phyloP scores from a whole-genome alignment of 1,140 invertebrate genomes.

The Eulimnadia texana region DNA sequence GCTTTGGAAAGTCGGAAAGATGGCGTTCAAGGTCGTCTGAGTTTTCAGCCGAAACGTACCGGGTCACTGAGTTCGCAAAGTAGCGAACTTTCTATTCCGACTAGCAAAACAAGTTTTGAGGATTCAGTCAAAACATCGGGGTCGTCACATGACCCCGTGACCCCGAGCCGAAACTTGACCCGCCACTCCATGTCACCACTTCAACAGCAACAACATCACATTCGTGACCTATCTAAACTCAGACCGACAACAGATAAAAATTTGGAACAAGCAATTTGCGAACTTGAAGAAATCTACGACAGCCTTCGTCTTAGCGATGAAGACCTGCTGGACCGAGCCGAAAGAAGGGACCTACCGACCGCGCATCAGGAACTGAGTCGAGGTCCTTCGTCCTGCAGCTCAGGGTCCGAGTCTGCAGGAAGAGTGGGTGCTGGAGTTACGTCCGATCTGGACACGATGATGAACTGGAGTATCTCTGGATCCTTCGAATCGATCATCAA shows the following conservation, averaged over 20 bases:
- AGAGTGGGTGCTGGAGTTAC: slow-evolving; percentile 3
- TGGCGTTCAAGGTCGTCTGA: no score
- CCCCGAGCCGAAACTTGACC: no score
- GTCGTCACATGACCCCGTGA: not conserved
- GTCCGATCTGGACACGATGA: slow-evolving; percentile 20
- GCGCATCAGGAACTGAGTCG: slow-evolving; percentile 23
- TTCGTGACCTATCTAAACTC: slow-evolving; percentile 10
- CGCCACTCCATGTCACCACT: no score
- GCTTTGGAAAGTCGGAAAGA: no score
- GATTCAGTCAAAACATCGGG: slow-evolving; percentile 1
- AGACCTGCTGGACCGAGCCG: slow-evolving; percentile 57
- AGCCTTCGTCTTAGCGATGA: slow-evolving; percentile 39
- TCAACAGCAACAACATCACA: slow-evolving; percentile 7
- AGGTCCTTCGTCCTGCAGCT: not conserved
- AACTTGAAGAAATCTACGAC: slow-evolving; percentile 70
- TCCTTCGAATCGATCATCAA: slow-evolving; percentile 19
- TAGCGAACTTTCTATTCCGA: slow-evolving; percentile 5
- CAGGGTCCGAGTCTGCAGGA: slow-evolving; percentile 3
- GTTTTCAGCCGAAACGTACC: no score
- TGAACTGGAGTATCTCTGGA: slow-evolving; percentile 21
- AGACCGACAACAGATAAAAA: slow-evolving; percentile 46
- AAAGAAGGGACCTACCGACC: slow-evolving; percentile 52
- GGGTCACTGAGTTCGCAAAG: slow-evolving; percentile 4
- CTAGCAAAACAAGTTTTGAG: slow-evolving; percentile 4
- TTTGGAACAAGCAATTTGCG: slow-evolving; percentile 68